Percentiles rank a stretch among this genome's conserved stretches.
Conservation (phyloP, 2,888 invertebrate genomes). For the Drosophila fulvimacula region DNA sequence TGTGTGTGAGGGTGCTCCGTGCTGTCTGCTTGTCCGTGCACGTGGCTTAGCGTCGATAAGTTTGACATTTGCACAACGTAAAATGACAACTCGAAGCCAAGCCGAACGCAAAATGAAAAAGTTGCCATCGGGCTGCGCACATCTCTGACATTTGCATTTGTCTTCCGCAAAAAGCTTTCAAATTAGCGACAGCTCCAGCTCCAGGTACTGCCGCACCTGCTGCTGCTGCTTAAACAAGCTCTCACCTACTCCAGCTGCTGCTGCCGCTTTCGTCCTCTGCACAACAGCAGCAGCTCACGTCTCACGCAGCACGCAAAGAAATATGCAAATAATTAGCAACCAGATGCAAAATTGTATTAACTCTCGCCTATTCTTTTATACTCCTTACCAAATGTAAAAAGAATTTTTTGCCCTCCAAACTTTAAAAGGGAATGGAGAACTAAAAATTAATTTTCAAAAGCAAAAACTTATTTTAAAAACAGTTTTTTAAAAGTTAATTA, state of each 20-base stretch:
- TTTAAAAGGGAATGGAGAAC: neutral
- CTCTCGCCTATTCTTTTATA: slow-evolving; percentile 22
- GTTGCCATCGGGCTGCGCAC: slow-evolving; percentile 55
- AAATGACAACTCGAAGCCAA: slow-evolving; percentile 71
- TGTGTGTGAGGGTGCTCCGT: neutral
- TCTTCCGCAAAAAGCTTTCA: slow-evolving; percentile 74
- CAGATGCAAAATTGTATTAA: slow-evolving; percentile 50
- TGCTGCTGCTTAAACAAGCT: neutral
- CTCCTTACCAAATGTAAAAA: neutral
- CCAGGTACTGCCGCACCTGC: slow-evolving; percentile 17
- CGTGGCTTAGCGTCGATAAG: slow-evolving; percentile 77
- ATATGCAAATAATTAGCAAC: slow-evolving; percentile 73
- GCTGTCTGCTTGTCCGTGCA: slow-evolving; percentile 42
- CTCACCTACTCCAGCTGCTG: neutral
- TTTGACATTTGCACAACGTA: slow-evolving; percentile 77
- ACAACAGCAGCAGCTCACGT: slow-evolving; percentile 48
- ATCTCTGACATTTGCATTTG: slow-evolving; percentile 76
- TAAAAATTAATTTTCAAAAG: too few relatives aligned
- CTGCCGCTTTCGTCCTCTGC: slow-evolving; percentile 1
- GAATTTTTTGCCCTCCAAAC: neutral
- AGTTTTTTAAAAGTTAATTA: too few relatives aligned
- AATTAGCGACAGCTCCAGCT: slow-evolving; percentile 66
- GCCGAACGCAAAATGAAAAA: slow-evolving; percentile 64
- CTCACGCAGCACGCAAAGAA: slow-evolving; percentile 49
- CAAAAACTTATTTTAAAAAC: too few relatives aligned